A percentile compares a stretch with the other conserved stretches of the same genome.
Conservation (phyloP, 2,113 vertebrate genomes). For the Sardina pilchardus region DNA sequence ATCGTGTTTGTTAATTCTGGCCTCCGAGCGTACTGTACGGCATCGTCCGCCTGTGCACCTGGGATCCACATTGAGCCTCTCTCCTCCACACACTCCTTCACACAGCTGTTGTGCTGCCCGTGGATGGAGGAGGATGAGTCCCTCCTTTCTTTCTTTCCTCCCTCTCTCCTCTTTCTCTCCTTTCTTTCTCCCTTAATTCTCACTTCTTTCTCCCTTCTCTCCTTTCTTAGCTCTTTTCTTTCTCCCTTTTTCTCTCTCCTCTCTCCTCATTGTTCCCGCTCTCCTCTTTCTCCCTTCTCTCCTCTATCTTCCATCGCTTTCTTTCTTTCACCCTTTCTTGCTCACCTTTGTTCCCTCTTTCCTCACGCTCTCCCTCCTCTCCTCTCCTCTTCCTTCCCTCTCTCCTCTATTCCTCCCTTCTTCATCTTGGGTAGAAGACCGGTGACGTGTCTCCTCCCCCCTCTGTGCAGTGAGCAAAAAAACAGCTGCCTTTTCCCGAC, state of each 20-base stretch:
- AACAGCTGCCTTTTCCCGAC: slow-evolving; percentile 54
- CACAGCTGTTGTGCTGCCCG: not conserved
- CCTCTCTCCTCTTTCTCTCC: not conserved
- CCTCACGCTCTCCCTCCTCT: no score
- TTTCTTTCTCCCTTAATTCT: slow-evolving; percentile 12
- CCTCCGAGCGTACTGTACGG: not conserved
- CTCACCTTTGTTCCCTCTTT: no score
- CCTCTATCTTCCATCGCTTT: not conserved
- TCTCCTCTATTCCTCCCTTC: no score
- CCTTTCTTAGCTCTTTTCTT: not conserved
- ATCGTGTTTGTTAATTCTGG: not conserved
- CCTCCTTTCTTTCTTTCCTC: not conserved
- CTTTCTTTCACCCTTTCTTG: not conserved
- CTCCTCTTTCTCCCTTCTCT: not conserved
- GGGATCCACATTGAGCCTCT: not conserved
- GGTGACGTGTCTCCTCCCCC: slow-evolving; percentile 52
- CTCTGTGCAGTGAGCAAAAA: slow-evolving; percentile 57
- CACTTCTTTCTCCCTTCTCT: no score
- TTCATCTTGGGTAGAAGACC: not conserved
- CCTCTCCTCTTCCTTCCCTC: not conserved
- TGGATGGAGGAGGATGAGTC: not conserved
- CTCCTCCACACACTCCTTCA: not conserved
- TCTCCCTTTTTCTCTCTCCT: not conserved
- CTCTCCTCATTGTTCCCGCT: no score
- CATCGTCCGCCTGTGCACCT: not conserved